A percentile compares a stretch with the other conserved stretches of the same genome.
These are phyloP conservation scores for Uropetala carovei DNA, from an alignment of 2,888 invertebrate genomes.

Conservation along the genomic window DNA sequence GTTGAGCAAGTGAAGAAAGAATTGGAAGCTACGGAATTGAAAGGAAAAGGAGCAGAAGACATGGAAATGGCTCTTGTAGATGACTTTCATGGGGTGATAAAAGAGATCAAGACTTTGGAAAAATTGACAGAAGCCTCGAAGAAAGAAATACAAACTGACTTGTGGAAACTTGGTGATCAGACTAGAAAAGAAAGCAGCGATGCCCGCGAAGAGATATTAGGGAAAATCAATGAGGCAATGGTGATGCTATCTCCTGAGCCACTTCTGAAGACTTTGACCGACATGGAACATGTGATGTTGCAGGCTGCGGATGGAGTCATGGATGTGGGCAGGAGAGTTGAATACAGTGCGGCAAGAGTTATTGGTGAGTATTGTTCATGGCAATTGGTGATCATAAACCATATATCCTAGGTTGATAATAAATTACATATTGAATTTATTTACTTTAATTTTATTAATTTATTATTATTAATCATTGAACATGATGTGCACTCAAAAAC, in stretches of 20 bases:
- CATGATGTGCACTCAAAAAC: too few relatives aligned
- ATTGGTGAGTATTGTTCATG: constrained; percentile 72
- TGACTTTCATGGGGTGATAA: background rate
- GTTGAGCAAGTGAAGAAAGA: background rate
- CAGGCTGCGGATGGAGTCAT: constrained; percentile 90
- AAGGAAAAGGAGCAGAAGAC: background rate
- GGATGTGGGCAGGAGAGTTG: constrained; percentile 89
- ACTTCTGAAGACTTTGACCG: constrained; percentile 79
- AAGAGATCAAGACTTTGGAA: background rate
- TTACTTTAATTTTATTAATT: too few relatives aligned
- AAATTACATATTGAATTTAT: too few relatives aligned
- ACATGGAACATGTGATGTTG: constrained; percentile 86
- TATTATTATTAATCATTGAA: too few relatives aligned
- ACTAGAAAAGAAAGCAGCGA: constrained; percentile 75
- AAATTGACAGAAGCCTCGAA: constrained; percentile 70
- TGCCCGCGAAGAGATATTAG: constrained; percentile 75
- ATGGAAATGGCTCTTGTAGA: background rate
- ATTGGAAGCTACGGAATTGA: background rate
- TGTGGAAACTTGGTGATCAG: constrained; percentile 73
- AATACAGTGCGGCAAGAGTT: constrained; percentile 90
- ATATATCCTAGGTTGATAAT: too few relatives aligned
- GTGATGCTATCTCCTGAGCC: constrained; percentile 73
- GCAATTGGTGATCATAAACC: too few relatives aligned
- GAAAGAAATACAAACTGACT: constrained; percentile 72
- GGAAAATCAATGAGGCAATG: constrained; percentile 75